A percentile compares a stretch with the other conserved stretches of the same genome.
Evolutionary conservation across 2,113 vertebrate species (phyloP).

Genomic region (Burhinus oedicnemus): DNA sequence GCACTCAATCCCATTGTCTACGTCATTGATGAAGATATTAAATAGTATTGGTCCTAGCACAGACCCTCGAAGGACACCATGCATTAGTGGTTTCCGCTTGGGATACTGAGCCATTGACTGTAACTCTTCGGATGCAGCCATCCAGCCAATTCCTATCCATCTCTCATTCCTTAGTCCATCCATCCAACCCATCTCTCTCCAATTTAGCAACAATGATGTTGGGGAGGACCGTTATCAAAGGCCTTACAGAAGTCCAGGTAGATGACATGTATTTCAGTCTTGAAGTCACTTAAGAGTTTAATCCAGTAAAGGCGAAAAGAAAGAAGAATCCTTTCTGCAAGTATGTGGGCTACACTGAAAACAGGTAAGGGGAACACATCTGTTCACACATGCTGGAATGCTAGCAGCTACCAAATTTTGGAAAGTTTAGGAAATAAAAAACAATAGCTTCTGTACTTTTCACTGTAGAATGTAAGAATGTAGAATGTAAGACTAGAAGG

Average conservation of each 20-base stretch:
- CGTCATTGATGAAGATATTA: not conserved
- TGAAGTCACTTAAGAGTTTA: not conserved
- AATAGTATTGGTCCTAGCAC: not conserved
- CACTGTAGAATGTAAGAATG: not conserved
- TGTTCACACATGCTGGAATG: not conserved
- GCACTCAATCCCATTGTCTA: not conserved
- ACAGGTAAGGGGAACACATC: not conserved
- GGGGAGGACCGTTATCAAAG: not conserved
- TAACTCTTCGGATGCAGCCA: not conserved
- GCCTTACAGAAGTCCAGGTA: not conserved
- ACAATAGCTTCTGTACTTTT: not conserved
- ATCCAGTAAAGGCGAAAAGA: not conserved
- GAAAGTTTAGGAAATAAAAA: not conserved
- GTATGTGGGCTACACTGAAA: not conserved
- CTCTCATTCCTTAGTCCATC: not conserved
- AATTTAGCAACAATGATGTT: not conserved
- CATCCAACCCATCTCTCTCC: not conserved
- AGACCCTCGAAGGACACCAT: not conserved
- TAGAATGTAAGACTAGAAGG: not conserved
- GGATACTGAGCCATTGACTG: not conserved
- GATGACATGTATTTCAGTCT: not conserved
- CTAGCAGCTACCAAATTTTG: not conserved
- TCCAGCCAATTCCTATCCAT: not conserved
- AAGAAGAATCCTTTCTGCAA: not conserved
- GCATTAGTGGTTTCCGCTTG: not conserved